These are phyloP conservation scores for Yasuhikotakia modesta DNA, from an alignment of 2,797 vertebrate genomes.

Conservation along the genomic window DNA sequence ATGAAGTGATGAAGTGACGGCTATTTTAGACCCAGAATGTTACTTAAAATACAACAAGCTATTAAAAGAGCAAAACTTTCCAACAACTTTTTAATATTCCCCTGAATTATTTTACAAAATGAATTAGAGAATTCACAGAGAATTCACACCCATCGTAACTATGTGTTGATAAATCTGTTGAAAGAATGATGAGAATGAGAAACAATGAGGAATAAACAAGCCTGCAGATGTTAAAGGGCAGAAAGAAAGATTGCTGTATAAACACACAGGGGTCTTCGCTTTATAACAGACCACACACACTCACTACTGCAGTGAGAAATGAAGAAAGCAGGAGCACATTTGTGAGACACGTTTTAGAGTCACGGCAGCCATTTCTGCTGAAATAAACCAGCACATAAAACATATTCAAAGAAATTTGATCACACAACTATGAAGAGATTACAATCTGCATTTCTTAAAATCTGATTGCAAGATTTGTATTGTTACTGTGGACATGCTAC, in stretches of 20 bases:
- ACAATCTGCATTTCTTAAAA: too few relatives aligned
- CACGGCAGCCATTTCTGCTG: background rate
- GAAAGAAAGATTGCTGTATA: background rate
- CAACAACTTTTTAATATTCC: background rate
- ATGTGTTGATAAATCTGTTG: background rate
- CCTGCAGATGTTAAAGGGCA: background rate
- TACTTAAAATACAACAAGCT: background rate
- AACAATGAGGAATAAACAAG: background rate
- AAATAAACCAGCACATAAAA: background rate
- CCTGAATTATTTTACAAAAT: background rate
- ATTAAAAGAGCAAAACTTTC: background rate
- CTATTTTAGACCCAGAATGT: too few relatives aligned
- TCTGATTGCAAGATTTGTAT: too few relatives aligned
- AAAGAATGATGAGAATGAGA: background rate
- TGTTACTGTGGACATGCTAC: too few relatives aligned
- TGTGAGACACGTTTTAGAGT: slow-evolving; percentile 6
- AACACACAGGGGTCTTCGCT: background rate
- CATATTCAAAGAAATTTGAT: background rate
- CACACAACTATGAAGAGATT: background rate
- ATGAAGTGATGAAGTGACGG: too few relatives aligned
- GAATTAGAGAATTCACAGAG: background rate
- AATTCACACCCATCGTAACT: background rate
- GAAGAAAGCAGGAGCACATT: background rate
- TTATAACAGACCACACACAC: background rate
- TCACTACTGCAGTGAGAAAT: background rate